Conservation (phyloP, 2,797 vertebrate genomes). For the Hippoglossus hippoglossus region DNA sequence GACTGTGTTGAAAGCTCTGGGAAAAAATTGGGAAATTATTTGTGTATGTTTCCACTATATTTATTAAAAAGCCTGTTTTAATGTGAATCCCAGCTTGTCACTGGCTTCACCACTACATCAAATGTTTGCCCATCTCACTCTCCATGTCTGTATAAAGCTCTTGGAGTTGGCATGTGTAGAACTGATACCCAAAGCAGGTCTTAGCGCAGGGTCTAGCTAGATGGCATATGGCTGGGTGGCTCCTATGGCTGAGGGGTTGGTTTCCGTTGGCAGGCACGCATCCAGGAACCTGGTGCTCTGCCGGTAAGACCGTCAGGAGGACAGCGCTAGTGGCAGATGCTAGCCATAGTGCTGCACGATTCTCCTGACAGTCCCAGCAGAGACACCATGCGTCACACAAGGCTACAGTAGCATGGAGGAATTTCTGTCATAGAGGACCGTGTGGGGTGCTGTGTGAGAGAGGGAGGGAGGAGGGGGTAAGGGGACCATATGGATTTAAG, state of each 20-base stretch:
- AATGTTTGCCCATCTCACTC: background rate
- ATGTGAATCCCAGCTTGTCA: no score
- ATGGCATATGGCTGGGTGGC: slow-evolving; percentile 69
- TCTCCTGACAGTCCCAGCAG: slow-evolving; percentile 65
- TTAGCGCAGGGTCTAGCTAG: slow-evolving; percentile 56
- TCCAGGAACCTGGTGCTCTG: slow-evolving; percentile 71
- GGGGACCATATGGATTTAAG: slow-evolving; percentile 62
- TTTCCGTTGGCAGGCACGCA: slow-evolving; percentile 63
- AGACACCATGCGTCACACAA: slow-evolving; percentile 58
- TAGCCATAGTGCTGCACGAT: slow-evolving; percentile 55
- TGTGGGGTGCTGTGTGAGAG: slow-evolving; percentile 33
- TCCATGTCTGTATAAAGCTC: background rate
- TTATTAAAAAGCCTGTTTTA: no score
- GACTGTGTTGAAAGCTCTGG: no score
- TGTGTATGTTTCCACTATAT: no score
- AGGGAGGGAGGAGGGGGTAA: slow-evolving; percentile 5
- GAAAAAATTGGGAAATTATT: no score
- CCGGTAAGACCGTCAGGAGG: slow-evolving; percentile 51
- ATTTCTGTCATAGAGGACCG: slow-evolving; percentile 59
- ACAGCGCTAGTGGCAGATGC: slow-evolving; percentile 72
- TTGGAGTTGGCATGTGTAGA: background rate
- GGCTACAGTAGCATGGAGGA: slow-evolving; percentile 64
- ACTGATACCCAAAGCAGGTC: slow-evolving; percentile 12
- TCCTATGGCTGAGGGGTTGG: slow-evolving; percentile 49
- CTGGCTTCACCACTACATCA: no score